These are phyloP conservation scores for Ceratina australensis DNA, from an alignment of 1,140 invertebrate genomes.

Conservation along the genomic window DNA sequence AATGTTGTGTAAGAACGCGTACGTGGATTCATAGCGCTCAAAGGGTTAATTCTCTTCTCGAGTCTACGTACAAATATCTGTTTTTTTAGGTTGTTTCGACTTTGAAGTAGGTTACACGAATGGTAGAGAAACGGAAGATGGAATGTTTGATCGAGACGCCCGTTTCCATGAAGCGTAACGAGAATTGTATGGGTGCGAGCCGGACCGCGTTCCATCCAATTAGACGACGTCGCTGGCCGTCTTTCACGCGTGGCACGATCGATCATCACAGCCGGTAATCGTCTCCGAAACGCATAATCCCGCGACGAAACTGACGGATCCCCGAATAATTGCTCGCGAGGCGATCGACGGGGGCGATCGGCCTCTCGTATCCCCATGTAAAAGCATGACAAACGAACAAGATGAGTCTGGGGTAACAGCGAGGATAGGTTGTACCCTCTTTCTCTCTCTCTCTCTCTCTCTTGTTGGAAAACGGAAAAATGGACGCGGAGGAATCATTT, in stretches of 20 bases:
- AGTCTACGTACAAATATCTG: no score
- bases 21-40: no score
- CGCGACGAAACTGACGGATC: slow-evolving; percentile 69
- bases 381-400: slow-evolving; percentile 35
- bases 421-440: no score
- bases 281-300: slow-evolving; percentile 59
- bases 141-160: not conserved
- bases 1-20: no score
- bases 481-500: slow-evolving; percentile 68
- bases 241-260: slow-evolving; percentile 40
- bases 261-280: slow-evolving; percentile 67
- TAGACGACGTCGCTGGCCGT: slow-evolving; percentile 5
- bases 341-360: slow-evolving; percentile 18
- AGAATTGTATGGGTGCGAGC: slow-evolving; percentile 27
- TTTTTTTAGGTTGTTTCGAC: no score
- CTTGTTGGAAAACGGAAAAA: slow-evolving; percentile 32
- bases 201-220: slow-evolving; percentile 47
- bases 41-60: no score
- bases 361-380: slow-evolving; percentile 23
- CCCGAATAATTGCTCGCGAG: slow-evolving; percentile 69
- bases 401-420: not conserved
- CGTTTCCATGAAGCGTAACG: slow-evolving; percentile 35
- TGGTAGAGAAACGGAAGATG: not conserved
- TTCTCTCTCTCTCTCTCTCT: no score
- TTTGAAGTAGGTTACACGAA: no score